Evolutionary conservation across 2,113 vertebrate species (phyloP).

Genomic region (Rana temporaria): DNA sequence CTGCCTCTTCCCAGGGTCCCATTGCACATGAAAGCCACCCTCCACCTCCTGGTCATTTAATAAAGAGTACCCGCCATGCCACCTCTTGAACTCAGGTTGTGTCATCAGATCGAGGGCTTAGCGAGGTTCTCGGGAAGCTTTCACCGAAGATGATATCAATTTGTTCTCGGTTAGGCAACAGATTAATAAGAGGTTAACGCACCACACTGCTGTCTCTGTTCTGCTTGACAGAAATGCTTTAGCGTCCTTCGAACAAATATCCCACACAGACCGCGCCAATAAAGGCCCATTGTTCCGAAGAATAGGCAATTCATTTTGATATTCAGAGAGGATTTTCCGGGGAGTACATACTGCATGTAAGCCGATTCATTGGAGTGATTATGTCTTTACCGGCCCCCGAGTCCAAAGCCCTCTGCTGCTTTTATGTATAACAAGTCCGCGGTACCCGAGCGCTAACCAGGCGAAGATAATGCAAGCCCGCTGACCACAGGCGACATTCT

Average conservation of each 20-base stretch:
- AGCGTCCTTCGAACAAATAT: not conserved
- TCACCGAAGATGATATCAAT: too few species aligned
- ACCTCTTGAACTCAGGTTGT: too few species aligned
- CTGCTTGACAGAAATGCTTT: not conserved
- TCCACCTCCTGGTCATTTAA: too few species aligned
- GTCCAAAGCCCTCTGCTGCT: not conserved
- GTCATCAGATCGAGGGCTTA: too few species aligned
- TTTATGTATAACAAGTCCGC: not conserved
- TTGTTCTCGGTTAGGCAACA: too few species aligned
- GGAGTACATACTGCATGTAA: slow-evolving; percentile 1
- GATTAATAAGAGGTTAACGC: not conserved
- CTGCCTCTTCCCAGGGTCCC: too few species aligned
- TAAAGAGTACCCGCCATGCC: too few species aligned
- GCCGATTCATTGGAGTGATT: slow-evolving; percentile 46
- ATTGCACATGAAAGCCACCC: too few species aligned
- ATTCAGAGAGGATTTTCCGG: slow-evolving; percentile 26
- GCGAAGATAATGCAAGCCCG: too few species aligned
- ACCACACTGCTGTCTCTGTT: slow-evolving; percentile 19
- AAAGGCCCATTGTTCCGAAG: slow-evolving; percentile 36
- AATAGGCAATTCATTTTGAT: slow-evolving; percentile 44
- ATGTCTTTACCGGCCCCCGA: slow-evolving; percentile 11
- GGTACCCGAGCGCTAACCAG: not conserved
- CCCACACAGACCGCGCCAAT: not conserved
- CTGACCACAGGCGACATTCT: too few species aligned
- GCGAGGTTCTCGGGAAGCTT: too few species aligned